Base-by-base conservation (phyloP, 2,888 invertebrate species). In the Chymomyza caudatula region DNA sequence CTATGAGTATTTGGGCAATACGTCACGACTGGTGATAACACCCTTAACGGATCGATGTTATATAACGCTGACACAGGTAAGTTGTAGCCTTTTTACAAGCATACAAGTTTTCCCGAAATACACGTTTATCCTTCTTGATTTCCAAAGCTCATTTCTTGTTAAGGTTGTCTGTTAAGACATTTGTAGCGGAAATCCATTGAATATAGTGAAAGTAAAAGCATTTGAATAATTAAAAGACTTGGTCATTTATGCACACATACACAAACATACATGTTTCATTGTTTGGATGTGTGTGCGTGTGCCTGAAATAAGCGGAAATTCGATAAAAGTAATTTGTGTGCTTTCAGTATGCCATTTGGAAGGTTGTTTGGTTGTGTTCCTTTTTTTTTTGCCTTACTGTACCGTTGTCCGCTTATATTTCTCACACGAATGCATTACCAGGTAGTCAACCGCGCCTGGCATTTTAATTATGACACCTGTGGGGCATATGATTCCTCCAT, bases 11-110 rank as follows among this genome's bases (percentile, higher is more conserved):
- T 92, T 98, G 71, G 98, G 98, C 0, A 98, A 98, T 89, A 97
- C 97, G 0, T 96, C 98, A 0, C 93, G 98, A 62, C 92, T 98
- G 65, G 98, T 98, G 37, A 97, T 98, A 82, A 98, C 98, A 2
- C 98, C 98, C 0, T 91, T 98, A 43, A 98, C 98, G 37, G 98
- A 98, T 91, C 94, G 98, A 70, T 98, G 98, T 89, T 98, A 98
- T 90, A 98, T 98, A 68, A 98, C 98, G 0, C 90, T 98, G 71
- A 98, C 98, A 0, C 96, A 96, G 92, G 94, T 94, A 73, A 78
- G 77, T n/a, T n/a, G n/a, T n/a, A n/a, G n/a, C n/a, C n/a, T n/a
- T n/a, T n/a, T n/a, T n/a, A n/a, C n/a, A n/a, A n/a, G n/a, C n/a
- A n/a, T n/a, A n/a, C n/a, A n/a, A n/a, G n/a, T n/a, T n/a, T n/a